Evolutionary conservation across 2,888 invertebrate genomes (phyloP), one percentile per base, ranked within the genome.

Genomic region (Lasioglossum oenotherae): DNA sequence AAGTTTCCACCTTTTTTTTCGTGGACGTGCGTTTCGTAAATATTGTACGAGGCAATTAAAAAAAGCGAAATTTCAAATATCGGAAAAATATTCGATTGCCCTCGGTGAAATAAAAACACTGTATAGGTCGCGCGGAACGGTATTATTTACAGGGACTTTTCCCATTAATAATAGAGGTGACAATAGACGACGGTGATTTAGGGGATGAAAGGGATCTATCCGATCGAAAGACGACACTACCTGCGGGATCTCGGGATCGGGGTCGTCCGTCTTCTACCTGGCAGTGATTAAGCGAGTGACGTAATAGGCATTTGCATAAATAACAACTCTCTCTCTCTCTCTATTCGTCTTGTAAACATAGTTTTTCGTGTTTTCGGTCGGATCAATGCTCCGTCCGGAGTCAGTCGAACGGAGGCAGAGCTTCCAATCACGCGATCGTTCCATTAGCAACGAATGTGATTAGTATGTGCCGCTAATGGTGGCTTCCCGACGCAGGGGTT

Each of bases 401-500:
- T 23, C 57, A 57, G 57, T 27, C 57, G 57, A 60, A 60, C 27
- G 46, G 14, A 14, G 23, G 8, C 27, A 46, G 27, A 76, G 75
- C 60, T 72, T 64, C 57, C 74, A 16, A 85, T 85, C 86, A 81
- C 85, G 85, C 85, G 81, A 85, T 78, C 78, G 75, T 86, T 85
- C 86, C 86, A 86, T 85, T 86, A 86, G 74, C 31, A 78, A 71
- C 72, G 80, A 75, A 78, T 31, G 78, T 69, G 78, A 86, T 86
- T 86, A 86, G 49, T 64, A 31, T 31, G 16, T 6, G 64, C 64
- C 31, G 64, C 27, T 64, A 64, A 64, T 64, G 16, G 27, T 16
- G 16, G 64, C 16, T 64, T 31, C 64, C 27, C 19, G 31, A 16
- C 64, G 64, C 64, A 5, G 44, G 49, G 38, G 80, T 71, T 71